Base-by-base conservation (phyloP, 2,113 vertebrate genomes). In the Cepphus grylle region DNA sequence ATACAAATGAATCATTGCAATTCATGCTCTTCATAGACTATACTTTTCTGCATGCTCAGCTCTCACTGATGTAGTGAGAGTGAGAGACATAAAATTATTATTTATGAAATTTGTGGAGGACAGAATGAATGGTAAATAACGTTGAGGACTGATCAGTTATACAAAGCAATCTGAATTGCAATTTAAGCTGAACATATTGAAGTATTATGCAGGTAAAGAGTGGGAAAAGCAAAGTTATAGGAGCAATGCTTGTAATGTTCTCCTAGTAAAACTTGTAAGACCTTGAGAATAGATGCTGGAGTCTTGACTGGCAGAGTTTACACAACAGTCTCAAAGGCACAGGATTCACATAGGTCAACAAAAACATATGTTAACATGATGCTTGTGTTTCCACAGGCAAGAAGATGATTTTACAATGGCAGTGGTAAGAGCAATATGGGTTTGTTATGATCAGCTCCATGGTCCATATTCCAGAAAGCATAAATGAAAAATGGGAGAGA, bases 1-100 rank as follows among this genome's bases (percentile, higher is more conserved):
- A n/a, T 55, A 82, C 88, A 93, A 95, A 94, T 74, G 65, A 96
- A 91, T 95, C 66, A 85, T 42, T 90, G 62, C 43, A 77, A 85
- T 91, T 95, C 78, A 76, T 50, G 40, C 43, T 82, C 53, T 12
- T 76, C 81, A 38, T 12, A 86, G 49, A 20, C 53, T 42, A 27
- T 50, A 65, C 8, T 87, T 86, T 89, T 87, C 69, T 87, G 78
- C 78, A 72, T 38, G 49, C 91, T 95, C 81, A 94, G 86, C 78
- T 91, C 81, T 95, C 81, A 22, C 63, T 85, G 73, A 72, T 72
- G 70, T 15, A 63, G 50, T 15, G 10, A 88, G 70, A 82, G 38
- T 45, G 45, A 42, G 66, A 95, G 81, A 93, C 66, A 53, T 15
- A 62, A 85, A 97, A 91, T 91, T 20, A 12, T 34, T 65, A 47